Conservation (phyloP, 2,888 invertebrate species). For the Drepanosiphum platanoidis region DNA sequence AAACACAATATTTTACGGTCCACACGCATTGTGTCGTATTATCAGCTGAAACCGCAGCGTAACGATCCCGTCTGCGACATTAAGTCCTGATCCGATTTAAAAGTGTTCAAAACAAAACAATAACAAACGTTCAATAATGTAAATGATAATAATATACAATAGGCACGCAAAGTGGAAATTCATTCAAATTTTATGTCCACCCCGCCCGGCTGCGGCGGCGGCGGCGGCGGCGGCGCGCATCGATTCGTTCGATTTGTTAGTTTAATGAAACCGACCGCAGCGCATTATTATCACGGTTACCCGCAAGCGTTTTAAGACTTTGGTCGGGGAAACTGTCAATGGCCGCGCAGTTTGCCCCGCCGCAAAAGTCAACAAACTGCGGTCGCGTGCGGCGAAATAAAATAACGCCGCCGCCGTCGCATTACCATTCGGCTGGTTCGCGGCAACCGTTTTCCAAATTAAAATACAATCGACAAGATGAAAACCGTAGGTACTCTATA, state of each 20-base stretch:
- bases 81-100: conserved; percentile 26
- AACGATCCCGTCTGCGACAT: not conserved
- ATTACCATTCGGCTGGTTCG: too few relatives aligned
- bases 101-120: not conserved
- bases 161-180: not conserved
- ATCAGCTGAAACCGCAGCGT: not conserved
- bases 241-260: not conserved
- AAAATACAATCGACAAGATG: too few relatives aligned
- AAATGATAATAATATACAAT: too few relatives aligned
- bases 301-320: not conserved
- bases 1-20: not conserved
- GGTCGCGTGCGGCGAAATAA: not conserved
- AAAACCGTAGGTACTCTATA: too few relatives aligned
- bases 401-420: too few relatives aligned
- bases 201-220: not conserved
- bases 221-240: not conserved
- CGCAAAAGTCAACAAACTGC: not conserved
- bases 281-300: not conserved
- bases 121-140: conserved; percentile 7
- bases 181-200: not conserved
- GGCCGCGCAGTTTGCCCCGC: not conserved
- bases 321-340: not conserved
- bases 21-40: not conserved
- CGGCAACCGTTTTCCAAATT: too few relatives aligned
- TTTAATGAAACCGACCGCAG: not conserved